Evolutionary conservation across 2,797 vertebrate genomes (phyloP).

Genomic region (Pelobates cultripes): DNA sequence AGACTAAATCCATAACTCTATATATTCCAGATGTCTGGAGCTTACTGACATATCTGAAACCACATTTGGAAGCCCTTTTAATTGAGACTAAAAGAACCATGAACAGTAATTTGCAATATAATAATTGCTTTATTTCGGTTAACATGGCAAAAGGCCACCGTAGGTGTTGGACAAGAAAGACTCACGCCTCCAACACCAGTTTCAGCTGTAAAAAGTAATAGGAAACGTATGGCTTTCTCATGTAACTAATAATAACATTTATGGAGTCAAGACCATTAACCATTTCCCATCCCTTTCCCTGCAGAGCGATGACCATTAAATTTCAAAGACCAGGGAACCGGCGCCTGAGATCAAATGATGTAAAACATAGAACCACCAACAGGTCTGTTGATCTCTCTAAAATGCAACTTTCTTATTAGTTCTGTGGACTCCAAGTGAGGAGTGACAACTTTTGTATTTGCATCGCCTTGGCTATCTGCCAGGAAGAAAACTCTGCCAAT

Average conservation of each 20-base stretch:
- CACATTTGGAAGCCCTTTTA: constrained; percentile 23
- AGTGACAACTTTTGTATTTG: not conserved
- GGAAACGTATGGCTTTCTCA: constrained; percentile 44
- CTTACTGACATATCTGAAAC: constrained; percentile 30
- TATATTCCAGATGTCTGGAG: constrained; percentile 40
- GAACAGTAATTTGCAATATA: constrained; percentile 31
- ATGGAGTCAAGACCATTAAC: constrained; percentile 36
- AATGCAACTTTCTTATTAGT: constrained; percentile 10
- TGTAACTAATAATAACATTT: constrained; percentile 45
- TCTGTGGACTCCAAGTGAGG: not conserved
- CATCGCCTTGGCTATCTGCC: too few species aligned
- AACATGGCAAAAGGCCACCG: constrained; percentile 15
- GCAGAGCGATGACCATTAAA: constrained; percentile 38
- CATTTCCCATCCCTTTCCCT: constrained; percentile 33
- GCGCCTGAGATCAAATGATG: not conserved
- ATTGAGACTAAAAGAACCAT: constrained; percentile 31
- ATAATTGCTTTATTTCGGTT: constrained; percentile 33
- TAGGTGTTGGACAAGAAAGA: constrained; percentile 16
- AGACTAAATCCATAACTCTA: constrained; percentile 15
- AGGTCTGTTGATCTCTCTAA: not conserved
- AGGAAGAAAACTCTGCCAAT: too few species aligned
- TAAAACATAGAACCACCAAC: not conserved
- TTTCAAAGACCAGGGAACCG: constrained; percentile 15
- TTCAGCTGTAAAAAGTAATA: constrained; percentile 48
- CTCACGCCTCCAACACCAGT: constrained; percentile 39